Evolutionary conservation across 1,140 invertebrate genomes (phyloP), one percentile per base, ranked within the genome.

Genomic region (Sycobia sp.): DNA sequence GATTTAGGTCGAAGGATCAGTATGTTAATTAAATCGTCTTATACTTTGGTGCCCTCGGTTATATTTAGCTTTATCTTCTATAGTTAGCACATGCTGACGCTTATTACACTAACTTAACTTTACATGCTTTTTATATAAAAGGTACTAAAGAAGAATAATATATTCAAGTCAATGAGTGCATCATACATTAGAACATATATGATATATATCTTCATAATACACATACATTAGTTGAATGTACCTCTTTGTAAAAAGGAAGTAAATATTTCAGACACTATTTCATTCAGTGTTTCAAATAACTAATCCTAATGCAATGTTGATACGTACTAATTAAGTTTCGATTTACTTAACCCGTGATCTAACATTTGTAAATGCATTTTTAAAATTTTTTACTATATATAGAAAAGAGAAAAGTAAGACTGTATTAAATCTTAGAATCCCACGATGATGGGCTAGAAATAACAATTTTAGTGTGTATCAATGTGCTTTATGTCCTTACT

Each of bases 31-130:
- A 51, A 25, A 43, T 63, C 53, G 55, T 70, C 67, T 69, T 73
- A 67, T 74, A 72, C 25, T 78, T 78, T 81, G 80, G 80, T 82
- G 74, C 80, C 80, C 80, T 81, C 79, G 75, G 79, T 80, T 81
- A 81, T 81, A 81, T 82, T 82, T 82, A 82, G 79, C 79, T 82
- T 82, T 82, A 82, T 82, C 80, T 82, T 82, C 70, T 67, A 80
- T 82, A 81, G 78, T 78, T 81, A 79, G 79, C 78, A 82, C 78
- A 75, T 80, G 79, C 78, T 77, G 69, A 81, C 75, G 79, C 80
- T 82, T 82, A 69, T 68, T 41, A 80, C 78, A 81, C 78, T 76
- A 73, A 80, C 71, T 76, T 62, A 69, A n/a, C 65, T 65, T 74
- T 72, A 75, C 73, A 71, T 76, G 76, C 77, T 53, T 77, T 80